phyloP scores from a whole-genome alignment of 2,888 invertebrate genomes.

The Cephus spinipes region DNA sequence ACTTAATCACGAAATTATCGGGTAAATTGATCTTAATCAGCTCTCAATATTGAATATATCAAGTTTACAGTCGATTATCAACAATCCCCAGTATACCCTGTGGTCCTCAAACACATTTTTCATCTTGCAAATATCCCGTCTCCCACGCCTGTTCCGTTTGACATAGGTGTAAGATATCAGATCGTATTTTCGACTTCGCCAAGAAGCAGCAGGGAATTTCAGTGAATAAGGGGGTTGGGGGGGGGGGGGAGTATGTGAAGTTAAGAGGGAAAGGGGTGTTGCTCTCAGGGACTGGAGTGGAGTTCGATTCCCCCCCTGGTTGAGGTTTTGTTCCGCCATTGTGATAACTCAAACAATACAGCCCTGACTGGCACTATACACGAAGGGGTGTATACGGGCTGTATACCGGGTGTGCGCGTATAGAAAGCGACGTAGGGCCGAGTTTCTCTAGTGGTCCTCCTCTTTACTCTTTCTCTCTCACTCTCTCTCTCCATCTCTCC shows the following conservation, averaged over 20 bases:
- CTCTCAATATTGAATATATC: neutral
- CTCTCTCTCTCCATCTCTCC: neutral
- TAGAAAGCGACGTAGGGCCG: neutral
- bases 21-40: neutral
- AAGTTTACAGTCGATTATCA: neutral
- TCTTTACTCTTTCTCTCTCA: neutral
- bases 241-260: slow-evolving; percentile 13
- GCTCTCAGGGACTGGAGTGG: slow-evolving; percentile 25
- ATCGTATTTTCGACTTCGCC: neutral
- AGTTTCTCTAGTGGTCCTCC: slow-evolving; percentile 4
- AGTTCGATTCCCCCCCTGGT: slow-evolving; percentile 47
- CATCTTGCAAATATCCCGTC: neutral
- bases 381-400: slow-evolving; percentile 1
- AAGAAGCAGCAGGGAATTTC: slow-evolving; percentile 13
- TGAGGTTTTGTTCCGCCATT: slow-evolving; percentile 58
- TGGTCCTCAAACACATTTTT: neutral
- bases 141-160: neutral
- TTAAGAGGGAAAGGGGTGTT: slow-evolving; percentile 11
- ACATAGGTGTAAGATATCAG: neutral
- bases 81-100: neutral
- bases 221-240: slow-evolving; percentile 15
- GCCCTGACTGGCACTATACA: slow-evolving; percentile 12
- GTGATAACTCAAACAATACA: slow-evolving; percentile 60
- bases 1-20: neutral
- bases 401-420: neutral